Evolutionary conservation across 2,113 vertebrate species (phyloP), one percentile per base, ranked within the genome.

Genomic region (Sander lucioperca): DNA sequence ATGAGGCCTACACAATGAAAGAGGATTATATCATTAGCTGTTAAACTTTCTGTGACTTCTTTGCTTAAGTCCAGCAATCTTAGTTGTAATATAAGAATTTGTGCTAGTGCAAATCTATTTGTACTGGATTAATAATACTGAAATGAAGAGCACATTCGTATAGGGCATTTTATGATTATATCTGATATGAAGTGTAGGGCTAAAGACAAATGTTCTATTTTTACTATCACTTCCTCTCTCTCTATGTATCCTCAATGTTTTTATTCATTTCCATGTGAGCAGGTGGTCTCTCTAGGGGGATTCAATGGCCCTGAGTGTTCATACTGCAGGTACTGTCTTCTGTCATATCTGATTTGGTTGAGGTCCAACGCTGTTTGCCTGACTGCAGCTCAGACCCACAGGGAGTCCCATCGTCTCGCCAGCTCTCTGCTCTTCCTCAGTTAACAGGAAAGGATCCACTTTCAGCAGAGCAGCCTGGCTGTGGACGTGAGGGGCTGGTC

Each of bases 261-360:
- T 51, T 70, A 54, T 67, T 81, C 57, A 65, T 76, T 53, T 82
- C 50, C 45, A 19, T 73, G 67, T 57, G 63, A 45, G 81, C 81
- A 88, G 80, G 79, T 91, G 86, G 83, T 84, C 84, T 88, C 85
- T 73, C 45, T 19, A 53, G 79, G 80, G 80, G 86, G 79, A 51
- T 77, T 68, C n/a, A 54, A 62, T 67, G 63, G 77, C 74, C 79
- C 54, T 48, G 15, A 68, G 45, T 19, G 19, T 89, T 91, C 79
- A 85, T 83, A 76, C 72, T 77, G 87, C 86, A 91, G 90, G 90
- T 89, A 89, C 56, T 36, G 81, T 85, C 48, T 80, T 77, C 57
- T 68, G 56, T 79, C 56, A 58, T 92, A 93, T 94, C 93, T 90
- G 91, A 94, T 94, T 76, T 93, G 93, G 90, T 86, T 16, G 9